Base-by-base conservation (phyloP, 2,888 invertebrate species). In the Tethea ocularis region DNA sequence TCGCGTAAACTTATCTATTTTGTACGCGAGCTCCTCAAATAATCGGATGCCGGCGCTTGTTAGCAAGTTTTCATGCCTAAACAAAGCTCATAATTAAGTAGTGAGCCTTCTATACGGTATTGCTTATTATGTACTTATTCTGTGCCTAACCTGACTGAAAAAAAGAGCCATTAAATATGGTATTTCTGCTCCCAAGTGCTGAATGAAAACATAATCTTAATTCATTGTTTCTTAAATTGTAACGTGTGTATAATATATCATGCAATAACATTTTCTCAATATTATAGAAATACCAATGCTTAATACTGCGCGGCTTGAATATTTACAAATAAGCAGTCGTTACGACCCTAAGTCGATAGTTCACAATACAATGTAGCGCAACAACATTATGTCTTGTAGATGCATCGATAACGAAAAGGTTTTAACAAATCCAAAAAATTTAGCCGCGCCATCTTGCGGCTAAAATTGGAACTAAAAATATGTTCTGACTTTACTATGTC, bases 301-400 rank as follows among this genome's bases (percentile, higher is more conserved):
- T 46, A 46, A 46, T 46, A 46, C 46, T 46, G 46, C 46, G 46
- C 46, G 46, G 46, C 46, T 46, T n/a, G 20, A 10, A 46, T 46
- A 46, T 46, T 46, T 46, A 46, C 46, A 46, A 46, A 46, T 20
- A 46, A 20, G 46, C 46, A 46, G 46, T 46, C 46, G 20, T 20
- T 7, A 17, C 46, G 8, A 46, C 8, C 20, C 10, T 46, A 17
- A 2, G 46, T 20, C 17, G 10, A 20, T 20, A 2, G 17, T 46
- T 46, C 46, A 46, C 46, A 46, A 20, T 46, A 41, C 41, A 41
- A 41, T 41, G 17, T 6, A 20, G 38, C 38, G 38, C 10, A 20
- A 41, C 17, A 41, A 20, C 17, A 20, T 46, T 20, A 13, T 13
- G 7, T 20, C 10, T 20, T 2, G 17, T 10, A 2, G 10, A n/a